phyloP scores from a whole-genome alignment of 1,140 invertebrate species.

The Asobara japonica region DNA sequence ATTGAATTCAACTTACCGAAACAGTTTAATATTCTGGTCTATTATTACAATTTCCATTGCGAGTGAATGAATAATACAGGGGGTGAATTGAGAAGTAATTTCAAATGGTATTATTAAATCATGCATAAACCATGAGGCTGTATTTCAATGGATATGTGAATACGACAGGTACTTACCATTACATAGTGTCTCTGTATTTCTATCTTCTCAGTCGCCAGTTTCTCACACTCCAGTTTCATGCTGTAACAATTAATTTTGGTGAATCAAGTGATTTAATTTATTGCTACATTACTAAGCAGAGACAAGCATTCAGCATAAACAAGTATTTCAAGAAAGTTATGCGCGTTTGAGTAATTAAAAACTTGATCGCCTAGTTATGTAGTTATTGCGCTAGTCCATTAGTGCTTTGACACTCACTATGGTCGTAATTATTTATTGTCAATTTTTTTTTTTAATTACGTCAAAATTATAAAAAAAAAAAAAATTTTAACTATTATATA shows the following conservation, averaged over 20 bases:
- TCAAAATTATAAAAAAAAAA: too few relatives aligned
- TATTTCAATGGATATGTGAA: background rate
- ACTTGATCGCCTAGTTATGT: too few relatives aligned
- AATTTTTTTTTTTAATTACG: too few relatives aligned
- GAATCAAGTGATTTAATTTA: background rate
- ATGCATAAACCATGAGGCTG: background rate
- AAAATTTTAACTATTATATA: too few relatives aligned
- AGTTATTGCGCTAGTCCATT: too few relatives aligned
- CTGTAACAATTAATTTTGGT: conserved; percentile 64
- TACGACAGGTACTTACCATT: conserved; percentile 80
- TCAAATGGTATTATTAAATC: background rate
- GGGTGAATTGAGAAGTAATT: background rate
- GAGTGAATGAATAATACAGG: background rate
- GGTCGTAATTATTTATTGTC: too few relatives aligned
- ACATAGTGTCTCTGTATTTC: conserved; percentile 99
- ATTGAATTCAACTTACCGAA: background rate
- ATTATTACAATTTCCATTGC: background rate
- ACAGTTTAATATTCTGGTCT: background rate
- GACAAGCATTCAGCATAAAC: too few relatives aligned
- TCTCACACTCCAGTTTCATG: conserved; percentile 93
- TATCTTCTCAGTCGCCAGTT: conserved; percentile 96
- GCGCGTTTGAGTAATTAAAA: too few relatives aligned
- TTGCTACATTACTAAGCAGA: background rate
- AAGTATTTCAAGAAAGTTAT: too few relatives aligned
- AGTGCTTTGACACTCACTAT: too few relatives aligned